Conservation (phyloP, 2,888 invertebrate species). For the Cybosia mesomella region DNA sequence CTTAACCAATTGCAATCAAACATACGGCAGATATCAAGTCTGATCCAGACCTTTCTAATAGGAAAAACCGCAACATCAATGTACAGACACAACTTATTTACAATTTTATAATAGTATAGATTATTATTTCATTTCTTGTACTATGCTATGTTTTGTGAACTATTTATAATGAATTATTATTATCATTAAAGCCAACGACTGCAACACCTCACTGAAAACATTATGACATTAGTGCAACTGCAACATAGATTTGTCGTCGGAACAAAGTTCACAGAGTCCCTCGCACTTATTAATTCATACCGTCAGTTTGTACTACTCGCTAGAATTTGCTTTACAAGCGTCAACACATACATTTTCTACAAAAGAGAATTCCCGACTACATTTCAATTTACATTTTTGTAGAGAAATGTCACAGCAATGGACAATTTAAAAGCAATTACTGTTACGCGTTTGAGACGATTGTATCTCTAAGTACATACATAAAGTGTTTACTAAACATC, state of each 20-base stretch:
- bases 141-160: background rate
- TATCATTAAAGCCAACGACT: background rate
- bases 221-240: conserved; percentile 45
- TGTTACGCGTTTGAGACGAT: conserved; percentile 26
- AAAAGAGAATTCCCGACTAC: conserved; percentile 22
- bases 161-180: background rate
- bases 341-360: conserved; percentile 15
- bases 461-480: conserved; percentile 32
- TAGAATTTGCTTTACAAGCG: conserved; percentile 23
- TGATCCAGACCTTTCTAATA: too few species aligned
- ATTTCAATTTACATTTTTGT: conserved; percentile 23
- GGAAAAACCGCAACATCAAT: too few species aligned
- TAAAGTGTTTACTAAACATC: conserved; percentile 54
- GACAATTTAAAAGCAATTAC: conserved; percentile 44
- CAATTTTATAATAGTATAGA: too few species aligned
- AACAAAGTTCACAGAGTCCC: conserved; percentile 28
- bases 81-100: too few species aligned
- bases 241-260: conserved; percentile 30
- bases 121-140: background rate
- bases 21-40: too few species aligned
- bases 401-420: conserved; percentile 16
- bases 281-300: conserved; percentile 38
- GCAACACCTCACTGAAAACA: conserved; percentile 38
- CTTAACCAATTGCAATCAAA: too few species aligned
- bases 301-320: conserved; percentile 32